Evolutionary conservation across 2,113 vertebrate genomes (phyloP).

Genomic region (Helogale parvula): DNA sequence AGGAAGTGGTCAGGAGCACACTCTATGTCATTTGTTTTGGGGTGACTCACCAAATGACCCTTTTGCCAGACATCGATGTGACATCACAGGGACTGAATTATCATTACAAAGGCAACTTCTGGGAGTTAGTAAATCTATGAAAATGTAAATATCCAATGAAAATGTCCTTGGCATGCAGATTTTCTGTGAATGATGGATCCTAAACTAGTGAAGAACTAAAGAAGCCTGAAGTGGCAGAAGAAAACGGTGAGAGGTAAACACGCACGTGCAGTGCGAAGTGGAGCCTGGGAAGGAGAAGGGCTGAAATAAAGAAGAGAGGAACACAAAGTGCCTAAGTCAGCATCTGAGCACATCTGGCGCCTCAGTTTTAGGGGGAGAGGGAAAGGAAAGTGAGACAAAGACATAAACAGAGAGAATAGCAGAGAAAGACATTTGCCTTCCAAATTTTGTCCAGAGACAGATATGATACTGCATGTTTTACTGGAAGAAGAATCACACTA

Average conservation of each 20-base stretch:
- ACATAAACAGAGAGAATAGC: background rate
- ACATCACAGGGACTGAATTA: background rate
- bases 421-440: background rate
- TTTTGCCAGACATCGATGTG: background rate
- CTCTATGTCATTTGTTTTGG: background rate
- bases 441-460: background rate
- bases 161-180: background rate
- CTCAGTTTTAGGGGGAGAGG: background rate
- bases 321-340: background rate
- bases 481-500: background rate
- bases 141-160: background rate
- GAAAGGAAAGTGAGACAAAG: background rate
- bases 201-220: background rate
- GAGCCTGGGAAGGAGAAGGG: background rate
- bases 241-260: too few species aligned
- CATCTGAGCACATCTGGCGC: too few species aligned
- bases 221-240: background rate
- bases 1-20: background rate
- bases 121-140: background rate
- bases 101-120: background rate
- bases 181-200: background rate
- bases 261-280: background rate
- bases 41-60: background rate
- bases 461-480: background rate
- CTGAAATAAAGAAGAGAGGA: background rate